These are phyloP conservation scores for Leuciscus waleckii DNA, from an alignment of 2,797 vertebrate genomes.

Conservation along the genomic window DNA sequence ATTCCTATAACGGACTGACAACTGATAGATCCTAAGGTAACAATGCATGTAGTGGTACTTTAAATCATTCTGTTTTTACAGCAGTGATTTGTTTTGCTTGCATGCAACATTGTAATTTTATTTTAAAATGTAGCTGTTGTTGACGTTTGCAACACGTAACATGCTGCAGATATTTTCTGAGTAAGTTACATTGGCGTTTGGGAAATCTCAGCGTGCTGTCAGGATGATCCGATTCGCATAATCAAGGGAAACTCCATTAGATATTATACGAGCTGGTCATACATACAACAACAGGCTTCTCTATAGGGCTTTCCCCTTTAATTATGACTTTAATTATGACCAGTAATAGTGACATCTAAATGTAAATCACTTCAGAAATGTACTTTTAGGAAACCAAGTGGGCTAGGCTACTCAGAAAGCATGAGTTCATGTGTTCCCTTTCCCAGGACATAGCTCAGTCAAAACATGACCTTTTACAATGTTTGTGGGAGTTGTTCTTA, in stretches of 20 bases:
- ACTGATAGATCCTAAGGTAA: constrained; percentile 53
- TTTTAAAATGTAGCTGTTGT: not conserved
- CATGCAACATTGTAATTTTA: not conserved
- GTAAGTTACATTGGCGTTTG: not conserved
- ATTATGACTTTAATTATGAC: no score
- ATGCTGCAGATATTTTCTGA: not conserved
- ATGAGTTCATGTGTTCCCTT: not conserved
- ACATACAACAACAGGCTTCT: constrained; percentile 3
- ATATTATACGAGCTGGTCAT: not conserved
- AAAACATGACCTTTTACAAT: constrained; percentile 29
- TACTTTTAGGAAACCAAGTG: not conserved
- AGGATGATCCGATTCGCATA: constrained; percentile 15
- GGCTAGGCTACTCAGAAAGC: not conserved
- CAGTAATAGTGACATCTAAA: not conserved
- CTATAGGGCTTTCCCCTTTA: not conserved
- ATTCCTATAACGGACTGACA: constrained; percentile 26
- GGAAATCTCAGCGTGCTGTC: constrained; percentile 1
- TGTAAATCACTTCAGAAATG: not conserved
- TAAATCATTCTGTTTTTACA: not conserved
- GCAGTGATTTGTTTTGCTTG: not conserved
- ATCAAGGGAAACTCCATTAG: constrained; percentile 28
- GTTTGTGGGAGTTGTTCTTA: constrained; percentile 21
- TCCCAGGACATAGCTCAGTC: not conserved
- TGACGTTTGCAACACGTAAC: not conserved
- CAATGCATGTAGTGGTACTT: no score